A percentile compares a stretch with the other conserved stretches of the same genome.
Evolutionary conservation across 2,888 invertebrate genomes (phyloP).

Genomic region (Phengaris alcon): DNA sequence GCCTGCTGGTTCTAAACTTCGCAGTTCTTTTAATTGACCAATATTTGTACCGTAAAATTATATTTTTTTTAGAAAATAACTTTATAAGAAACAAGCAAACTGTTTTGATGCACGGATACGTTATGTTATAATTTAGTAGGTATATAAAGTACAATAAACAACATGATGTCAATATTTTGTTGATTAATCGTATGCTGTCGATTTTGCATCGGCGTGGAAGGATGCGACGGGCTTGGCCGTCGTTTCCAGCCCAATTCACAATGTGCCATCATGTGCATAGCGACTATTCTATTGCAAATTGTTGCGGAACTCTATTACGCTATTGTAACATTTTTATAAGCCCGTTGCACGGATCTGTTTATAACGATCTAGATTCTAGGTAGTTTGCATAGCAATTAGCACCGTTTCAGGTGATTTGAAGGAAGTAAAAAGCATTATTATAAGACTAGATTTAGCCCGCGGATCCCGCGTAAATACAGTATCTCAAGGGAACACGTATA

Average conservation of each 20-base stretch:
- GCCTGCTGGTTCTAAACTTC: neutral
- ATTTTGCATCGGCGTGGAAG: slow-evolving; percentile 56
- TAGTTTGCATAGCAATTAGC: too few species aligned
- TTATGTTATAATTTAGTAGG: too few species aligned
- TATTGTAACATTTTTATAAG: slow-evolving; percentile 44
- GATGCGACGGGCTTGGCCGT: slow-evolving; percentile 45
- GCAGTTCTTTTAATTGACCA: neutral
- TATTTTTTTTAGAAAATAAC: too few species aligned
- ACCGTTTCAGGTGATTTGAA: too few species aligned
- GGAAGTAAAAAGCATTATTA: too few species aligned
- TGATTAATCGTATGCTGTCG: slow-evolving; percentile 40
- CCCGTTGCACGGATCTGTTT: neutral
- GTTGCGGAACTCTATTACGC: slow-evolving; percentile 52
- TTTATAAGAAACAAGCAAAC: too few species aligned
- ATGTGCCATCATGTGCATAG: slow-evolving; percentile 43
- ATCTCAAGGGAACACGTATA: too few species aligned
- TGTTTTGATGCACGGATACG: too few species aligned
- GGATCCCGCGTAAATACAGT: too few species aligned
- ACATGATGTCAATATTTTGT: neutral
- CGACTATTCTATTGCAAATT: slow-evolving; percentile 51
- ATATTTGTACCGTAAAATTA: neutral
- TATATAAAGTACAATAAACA: too few species aligned
- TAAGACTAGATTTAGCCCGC: too few species aligned
- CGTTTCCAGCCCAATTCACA: slow-evolving; percentile 68
- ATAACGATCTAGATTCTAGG: neutral